Conservation (phyloP, 2,113 vertebrate species). For the Guaruba guarouba region DNA sequence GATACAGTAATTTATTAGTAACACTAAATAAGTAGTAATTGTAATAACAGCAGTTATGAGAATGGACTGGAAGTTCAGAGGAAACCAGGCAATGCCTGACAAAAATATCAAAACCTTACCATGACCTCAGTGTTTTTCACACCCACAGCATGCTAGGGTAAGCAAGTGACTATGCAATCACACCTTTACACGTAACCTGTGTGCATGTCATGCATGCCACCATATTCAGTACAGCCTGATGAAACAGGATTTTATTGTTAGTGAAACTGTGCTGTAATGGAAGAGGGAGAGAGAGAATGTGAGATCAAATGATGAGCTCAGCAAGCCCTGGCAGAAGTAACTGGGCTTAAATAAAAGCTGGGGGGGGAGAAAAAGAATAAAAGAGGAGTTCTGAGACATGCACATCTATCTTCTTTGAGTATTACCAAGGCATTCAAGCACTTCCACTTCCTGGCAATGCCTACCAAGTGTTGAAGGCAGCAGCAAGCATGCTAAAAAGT, state of each 20-base stretch:
- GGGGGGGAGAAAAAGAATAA: neutral
- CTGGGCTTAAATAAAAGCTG: neutral
- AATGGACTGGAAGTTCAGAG: neutral
- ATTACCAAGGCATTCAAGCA: neutral
- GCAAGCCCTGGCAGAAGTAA: neutral
- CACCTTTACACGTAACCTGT: neutral
- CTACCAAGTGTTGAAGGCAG: neutral
- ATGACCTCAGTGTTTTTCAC: neutral
- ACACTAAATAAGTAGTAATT: neutral
- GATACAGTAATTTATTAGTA: neutral
- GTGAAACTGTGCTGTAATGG: neutral
- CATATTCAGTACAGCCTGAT: neutral
- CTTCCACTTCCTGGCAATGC: neutral
- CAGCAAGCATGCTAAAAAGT: neutral
- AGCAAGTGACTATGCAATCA: neutral
- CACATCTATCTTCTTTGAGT: neutral
- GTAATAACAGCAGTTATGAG: neutral
- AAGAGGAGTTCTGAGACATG: neutral
- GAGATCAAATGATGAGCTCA: neutral
- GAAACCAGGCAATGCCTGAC: neutral
- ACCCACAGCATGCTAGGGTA: neutral
- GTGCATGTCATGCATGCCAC: neutral
- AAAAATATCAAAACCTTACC: neutral
- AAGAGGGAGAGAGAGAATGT: neutral
- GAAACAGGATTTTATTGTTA: neutral